Percentiles rank a stretch among this genome's conserved stretches.
Conservation (phyloP, 1,140 invertebrate genomes). For the Tetraneura akinire region DNA sequence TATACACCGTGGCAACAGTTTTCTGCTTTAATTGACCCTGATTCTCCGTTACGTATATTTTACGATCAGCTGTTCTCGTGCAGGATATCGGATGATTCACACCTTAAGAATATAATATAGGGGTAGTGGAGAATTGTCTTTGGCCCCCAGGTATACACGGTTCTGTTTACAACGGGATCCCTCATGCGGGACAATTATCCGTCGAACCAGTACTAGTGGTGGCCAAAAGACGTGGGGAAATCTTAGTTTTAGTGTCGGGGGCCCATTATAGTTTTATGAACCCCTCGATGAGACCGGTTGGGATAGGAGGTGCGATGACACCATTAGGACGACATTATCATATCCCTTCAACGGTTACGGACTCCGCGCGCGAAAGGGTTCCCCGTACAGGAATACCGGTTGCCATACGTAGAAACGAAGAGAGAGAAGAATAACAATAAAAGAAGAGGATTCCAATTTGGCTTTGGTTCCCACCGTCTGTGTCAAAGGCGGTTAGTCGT, state of each 20-base stretch:
- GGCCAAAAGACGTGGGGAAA: neutral
- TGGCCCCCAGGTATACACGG: slow-evolving; percentile 7
- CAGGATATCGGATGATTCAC: slow-evolving; percentile 42
- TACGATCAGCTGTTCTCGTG: slow-evolving; percentile 45
- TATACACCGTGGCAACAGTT: neutral
- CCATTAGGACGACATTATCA: slow-evolving; percentile 52
- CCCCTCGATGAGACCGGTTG: slow-evolving; percentile 22
- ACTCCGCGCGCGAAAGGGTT: slow-evolving; percentile 30
- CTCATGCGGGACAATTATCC: slow-evolving; percentile 47
- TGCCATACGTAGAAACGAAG: slow-evolving; percentile 27
- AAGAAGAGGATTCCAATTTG: slow-evolving; percentile 49
- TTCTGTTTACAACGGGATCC: slow-evolving; percentile 41
- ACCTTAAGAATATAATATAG: slow-evolving; percentile 47
- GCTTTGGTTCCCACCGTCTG: slow-evolving; percentile 51
- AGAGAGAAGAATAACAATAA: slow-evolving; percentile 43
- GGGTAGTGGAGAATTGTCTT: slow-evolving; percentile 38
- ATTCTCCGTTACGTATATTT: slow-evolving; percentile 22
- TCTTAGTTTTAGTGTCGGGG: neutral
- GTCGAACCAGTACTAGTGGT: neutral
- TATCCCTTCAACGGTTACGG: slow-evolving; percentile 43
- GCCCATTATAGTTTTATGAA: neutral
- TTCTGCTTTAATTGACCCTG: slow-evolving; percentile 24
- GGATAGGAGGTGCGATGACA: slow-evolving; percentile 45
- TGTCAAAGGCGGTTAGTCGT: slow-evolving; percentile 51
- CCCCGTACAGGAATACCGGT: slow-evolving; percentile 46